Evolutionary conservation across 2,113 vertebrate species (phyloP).

Genomic region (Circaetus cinerascens): DNA sequence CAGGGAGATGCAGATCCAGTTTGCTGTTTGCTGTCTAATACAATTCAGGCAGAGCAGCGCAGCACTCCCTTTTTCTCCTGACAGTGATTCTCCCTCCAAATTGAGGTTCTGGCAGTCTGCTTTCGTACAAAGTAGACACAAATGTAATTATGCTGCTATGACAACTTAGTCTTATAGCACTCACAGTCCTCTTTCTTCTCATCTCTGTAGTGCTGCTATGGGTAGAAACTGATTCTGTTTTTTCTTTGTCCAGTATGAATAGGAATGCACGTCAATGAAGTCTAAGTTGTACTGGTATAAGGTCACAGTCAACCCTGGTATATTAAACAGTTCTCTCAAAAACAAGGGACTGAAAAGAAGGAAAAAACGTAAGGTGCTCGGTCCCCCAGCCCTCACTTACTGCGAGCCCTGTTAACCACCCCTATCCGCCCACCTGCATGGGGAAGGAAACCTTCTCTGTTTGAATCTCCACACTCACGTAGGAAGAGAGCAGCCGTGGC

Average conservation of each 20-base stretch:
- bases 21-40: constrained; percentile 37
- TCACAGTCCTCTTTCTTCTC: not conserved
- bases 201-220: not conserved
- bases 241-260: not conserved
- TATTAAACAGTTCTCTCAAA: not conserved
- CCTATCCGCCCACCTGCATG: not conserved
- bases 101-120: constrained; percentile 40
- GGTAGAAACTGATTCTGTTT: not conserved
- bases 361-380: not conserved
- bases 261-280: not conserved
- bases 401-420: not conserved
- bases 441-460: not conserved
- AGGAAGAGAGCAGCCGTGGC: not conserved
- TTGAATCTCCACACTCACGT: not conserved
- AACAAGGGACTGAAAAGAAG: not conserved
- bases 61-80: not conserved
- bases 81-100: constrained; percentile 27
- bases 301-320: not conserved
- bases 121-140: constrained; percentile 28
- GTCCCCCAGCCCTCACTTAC: not conserved
- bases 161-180: constrained; percentile 38
- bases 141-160: constrained; percentile 60
- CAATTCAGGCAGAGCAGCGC: not conserved
- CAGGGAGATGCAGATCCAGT: not conserved
- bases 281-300: not conserved